These are phyloP conservation scores for Drosophila arizonae DNA, from an alignment of 1,140 invertebrate genomes.

Conservation along the genomic window DNA sequence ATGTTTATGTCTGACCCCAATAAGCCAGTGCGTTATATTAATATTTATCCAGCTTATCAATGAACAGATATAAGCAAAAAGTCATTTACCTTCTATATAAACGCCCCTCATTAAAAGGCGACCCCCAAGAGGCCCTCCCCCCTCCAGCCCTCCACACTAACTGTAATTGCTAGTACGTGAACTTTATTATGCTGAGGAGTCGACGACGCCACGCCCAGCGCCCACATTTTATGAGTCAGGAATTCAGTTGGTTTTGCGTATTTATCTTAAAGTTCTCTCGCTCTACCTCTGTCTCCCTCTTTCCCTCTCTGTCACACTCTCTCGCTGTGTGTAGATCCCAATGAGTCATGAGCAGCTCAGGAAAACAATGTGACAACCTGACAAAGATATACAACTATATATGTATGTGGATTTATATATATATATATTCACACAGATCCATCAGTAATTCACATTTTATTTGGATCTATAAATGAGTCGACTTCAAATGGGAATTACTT, in stretches of 20 bases:
- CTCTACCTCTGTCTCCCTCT: neutral
- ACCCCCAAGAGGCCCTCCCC: too few relatives aligned
- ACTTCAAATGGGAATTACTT: constrained; percentile 6
- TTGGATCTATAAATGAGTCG: neutral
- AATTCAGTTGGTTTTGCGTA: constrained; percentile 34
- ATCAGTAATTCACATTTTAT: neutral
- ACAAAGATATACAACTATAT: neutral
- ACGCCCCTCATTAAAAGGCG: constrained; percentile 31
- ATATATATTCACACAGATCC: neutral
- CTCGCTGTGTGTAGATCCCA: neutral
- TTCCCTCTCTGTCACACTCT: neutral
- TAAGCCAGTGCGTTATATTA: constrained; percentile 14
- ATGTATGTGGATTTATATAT: neutral
- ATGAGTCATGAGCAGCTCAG: neutral
- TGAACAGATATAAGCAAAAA: constrained; percentile 36
- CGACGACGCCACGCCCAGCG: neutral
- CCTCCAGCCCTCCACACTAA: too few relatives aligned
- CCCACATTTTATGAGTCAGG: constrained; percentile 55
- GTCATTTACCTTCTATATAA: neutral
- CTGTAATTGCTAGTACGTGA: neutral
- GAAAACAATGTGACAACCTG: constrained; percentile 13
- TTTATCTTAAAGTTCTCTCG: constrained; percentile 44
- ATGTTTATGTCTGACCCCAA: constrained; percentile 35
- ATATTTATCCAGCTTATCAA: constrained; percentile 48
- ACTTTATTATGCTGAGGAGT: constrained; percentile 15